Conservation (phyloP, 2,888 invertebrate species). For the Cephalotes varians region DNA sequence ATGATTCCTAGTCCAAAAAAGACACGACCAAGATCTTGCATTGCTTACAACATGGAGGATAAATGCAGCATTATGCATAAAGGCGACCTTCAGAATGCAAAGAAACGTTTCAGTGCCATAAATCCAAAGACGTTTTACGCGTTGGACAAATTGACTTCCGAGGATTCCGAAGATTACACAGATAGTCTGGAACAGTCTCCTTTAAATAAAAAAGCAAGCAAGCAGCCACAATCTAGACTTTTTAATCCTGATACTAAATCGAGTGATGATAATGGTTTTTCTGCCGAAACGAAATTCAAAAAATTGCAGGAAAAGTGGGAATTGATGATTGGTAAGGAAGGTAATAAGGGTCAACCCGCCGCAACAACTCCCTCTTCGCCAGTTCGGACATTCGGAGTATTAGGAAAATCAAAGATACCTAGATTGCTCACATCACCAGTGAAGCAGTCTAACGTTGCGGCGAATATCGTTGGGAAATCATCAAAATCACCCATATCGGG, state of each 20-base stretch:
- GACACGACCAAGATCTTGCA: conserved; percentile 90
- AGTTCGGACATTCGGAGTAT: conserved; percentile 82
- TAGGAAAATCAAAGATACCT: conserved; percentile 91
- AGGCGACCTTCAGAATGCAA: conserved; percentile 86
- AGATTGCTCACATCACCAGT: conserved; percentile 91
- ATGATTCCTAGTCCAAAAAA: conserved; percentile 84
- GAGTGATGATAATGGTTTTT: conserved; percentile 75
- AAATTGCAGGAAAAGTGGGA: conserved; percentile 94
- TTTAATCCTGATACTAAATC: conserved; percentile 58
- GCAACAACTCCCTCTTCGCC: conserved; percentile 83
- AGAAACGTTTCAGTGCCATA: conserved; percentile 90
- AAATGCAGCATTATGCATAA: conserved; percentile 86
- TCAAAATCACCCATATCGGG: conserved; percentile 80
- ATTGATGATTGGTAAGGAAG: conserved; percentile 89
- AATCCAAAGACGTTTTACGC: conserved; percentile 91
- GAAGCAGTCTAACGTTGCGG: conserved; percentile 86
- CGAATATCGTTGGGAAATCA: conserved; percentile 60
- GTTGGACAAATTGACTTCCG: conserved; percentile 89
- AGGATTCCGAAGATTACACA: conserved; percentile 90
- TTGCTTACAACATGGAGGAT: conserved; percentile 87
- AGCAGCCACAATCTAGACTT: conserved; percentile 58
- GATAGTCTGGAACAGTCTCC: conserved; percentile 90
- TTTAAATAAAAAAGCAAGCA: conserved; percentile 73
- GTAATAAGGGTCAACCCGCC: conserved; percentile 79
- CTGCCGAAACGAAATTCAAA: conserved; percentile 90